Conservation (phyloP, 2,113 vertebrate genomes). For the Pterocles burchelli region DNA sequence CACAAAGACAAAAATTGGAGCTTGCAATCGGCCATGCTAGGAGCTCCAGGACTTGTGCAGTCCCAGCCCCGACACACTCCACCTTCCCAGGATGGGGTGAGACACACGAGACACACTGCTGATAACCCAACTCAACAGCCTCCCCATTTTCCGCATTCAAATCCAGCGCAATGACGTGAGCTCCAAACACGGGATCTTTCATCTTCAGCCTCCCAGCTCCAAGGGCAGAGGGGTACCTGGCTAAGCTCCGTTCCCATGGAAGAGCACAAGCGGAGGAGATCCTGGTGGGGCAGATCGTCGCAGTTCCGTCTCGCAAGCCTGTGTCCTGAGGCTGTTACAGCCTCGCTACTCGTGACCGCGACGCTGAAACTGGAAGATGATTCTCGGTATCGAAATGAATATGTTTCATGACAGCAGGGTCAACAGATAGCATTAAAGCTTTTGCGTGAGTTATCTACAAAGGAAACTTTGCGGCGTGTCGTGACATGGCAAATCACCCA, state of each 20-base stretch:
- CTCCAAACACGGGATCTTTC: background rate
- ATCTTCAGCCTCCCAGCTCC: background rate
- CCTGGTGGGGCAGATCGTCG: too few species aligned
- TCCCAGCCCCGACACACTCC: background rate
- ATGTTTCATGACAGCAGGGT: background rate
- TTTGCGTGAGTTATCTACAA: background rate
- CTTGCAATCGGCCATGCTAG: background rate
- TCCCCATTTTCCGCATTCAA: background rate
- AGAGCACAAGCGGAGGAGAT: background rate
- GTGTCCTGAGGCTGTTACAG: background rate
- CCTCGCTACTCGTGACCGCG: background rate
- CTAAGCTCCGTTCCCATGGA: background rate
- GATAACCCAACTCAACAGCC: background rate
- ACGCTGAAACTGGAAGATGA: background rate
- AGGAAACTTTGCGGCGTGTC: background rate
- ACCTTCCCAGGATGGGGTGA: background rate
- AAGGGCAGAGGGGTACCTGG: background rate
- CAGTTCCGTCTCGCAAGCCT: background rate
- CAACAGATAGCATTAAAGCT: background rate
- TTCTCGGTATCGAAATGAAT: background rate
- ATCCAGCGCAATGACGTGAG: background rate
- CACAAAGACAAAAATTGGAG: background rate
- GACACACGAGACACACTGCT: background rate
- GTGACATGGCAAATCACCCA: background rate
- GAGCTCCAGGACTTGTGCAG: background rate